Conservation (phyloP, 2,113 vertebrate genomes). For the Nycticorax nycticorax region DNA sequence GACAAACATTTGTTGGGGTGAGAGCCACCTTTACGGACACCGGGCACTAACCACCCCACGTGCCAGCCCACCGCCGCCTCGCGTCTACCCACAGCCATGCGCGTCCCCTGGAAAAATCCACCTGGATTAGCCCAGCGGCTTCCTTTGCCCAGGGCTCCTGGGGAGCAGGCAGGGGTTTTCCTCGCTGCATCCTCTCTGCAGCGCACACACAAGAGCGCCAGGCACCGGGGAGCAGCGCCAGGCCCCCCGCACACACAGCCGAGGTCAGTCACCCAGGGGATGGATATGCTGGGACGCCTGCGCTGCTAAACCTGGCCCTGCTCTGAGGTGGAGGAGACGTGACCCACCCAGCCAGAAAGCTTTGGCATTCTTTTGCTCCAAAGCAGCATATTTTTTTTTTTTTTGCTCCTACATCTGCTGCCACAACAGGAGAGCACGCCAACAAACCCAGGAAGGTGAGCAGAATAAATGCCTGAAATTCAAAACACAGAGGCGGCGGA, state of each 20-base stretch:
- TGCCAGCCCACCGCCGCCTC: rapidly evolving
- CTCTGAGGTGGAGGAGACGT: background rate
- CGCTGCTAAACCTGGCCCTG: background rate
- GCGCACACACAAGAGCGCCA: rapidly evolving
- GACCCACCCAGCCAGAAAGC: background rate
- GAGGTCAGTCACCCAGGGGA: background rate
- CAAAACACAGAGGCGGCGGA: background rate
- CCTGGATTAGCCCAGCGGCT: background rate
- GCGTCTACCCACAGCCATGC: background rate
- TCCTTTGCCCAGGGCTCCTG: background rate
- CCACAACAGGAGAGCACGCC: background rate
- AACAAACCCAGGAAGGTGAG: background rate
- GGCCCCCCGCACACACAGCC: rapidly evolving
- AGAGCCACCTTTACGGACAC: background rate
- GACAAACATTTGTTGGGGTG: background rate
- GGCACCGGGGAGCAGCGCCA: background rate
- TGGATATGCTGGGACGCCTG: background rate
- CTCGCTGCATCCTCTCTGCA: rapidly evolving
- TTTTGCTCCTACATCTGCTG: background rate
- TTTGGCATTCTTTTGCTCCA: background rate
- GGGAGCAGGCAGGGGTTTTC: background rate
- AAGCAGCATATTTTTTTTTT: background rate
- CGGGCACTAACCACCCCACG: rapidly evolving
- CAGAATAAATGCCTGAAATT: background rate
- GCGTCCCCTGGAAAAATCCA: background rate